These are phyloP conservation scores for Macrochelys suwanniensis DNA, from an alignment of 2,797 vertebrate species.

Conservation along the genomic window DNA sequence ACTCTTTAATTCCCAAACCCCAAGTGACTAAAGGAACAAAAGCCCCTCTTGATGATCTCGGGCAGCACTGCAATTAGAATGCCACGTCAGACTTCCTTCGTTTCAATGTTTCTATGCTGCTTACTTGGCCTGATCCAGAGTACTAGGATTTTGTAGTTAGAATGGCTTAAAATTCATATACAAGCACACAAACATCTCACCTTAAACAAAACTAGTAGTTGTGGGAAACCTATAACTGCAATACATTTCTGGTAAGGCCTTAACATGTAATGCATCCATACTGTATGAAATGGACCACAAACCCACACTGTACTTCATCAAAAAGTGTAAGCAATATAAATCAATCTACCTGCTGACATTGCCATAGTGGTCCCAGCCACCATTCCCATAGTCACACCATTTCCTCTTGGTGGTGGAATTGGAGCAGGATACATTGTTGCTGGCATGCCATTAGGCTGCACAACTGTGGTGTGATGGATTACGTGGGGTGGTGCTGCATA, in stretches of 20 bases:
- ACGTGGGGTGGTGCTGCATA: conserved; percentile 97
- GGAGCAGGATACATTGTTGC: conserved; percentile 94
- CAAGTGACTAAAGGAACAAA: background rate
- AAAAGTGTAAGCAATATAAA: accelerated
- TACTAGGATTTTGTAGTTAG: background rate
- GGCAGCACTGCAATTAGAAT: background rate
- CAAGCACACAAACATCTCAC: background rate
- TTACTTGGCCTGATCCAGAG: background rate
- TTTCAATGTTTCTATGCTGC: background rate
- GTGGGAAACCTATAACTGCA: background rate
- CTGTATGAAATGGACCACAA: background rate
- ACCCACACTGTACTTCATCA: background rate
- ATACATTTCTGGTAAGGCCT: background rate
- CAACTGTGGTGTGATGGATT: conserved; percentile 99
- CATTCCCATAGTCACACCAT: conserved; percentile 96
- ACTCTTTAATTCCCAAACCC: background rate
- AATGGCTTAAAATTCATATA: background rate
- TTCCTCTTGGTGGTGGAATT: conserved; percentile 87
- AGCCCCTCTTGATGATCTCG: background rate
- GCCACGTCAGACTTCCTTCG: background rate
- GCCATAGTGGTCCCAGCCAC: conserved; percentile 98
- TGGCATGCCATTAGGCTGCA: conserved; percentile 98
- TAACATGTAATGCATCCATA: background rate
- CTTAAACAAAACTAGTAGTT: background rate
- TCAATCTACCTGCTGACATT: conserved; percentile 94